Evolutionary conservation across 2,113 vertebrate species (phyloP).

Genomic region (Esox niger): DNA sequence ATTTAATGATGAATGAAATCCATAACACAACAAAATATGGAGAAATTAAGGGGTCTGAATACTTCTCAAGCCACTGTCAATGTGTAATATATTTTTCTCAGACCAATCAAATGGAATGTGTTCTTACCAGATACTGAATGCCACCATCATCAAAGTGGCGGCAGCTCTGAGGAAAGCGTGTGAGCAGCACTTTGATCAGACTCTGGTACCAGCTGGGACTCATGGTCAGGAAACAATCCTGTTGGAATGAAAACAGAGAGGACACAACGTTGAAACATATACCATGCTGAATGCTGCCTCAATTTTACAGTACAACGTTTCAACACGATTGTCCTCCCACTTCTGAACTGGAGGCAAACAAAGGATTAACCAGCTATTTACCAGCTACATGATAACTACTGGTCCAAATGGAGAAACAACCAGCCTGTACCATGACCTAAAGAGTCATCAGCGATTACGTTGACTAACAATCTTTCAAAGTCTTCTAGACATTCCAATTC

Average conservation of each 20-base stretch:
- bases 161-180: conserved; percentile 95
- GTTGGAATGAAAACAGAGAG: conserved; percentile 12
- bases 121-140: conserved; percentile 92
- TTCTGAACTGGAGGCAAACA: not conserved
- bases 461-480: not conserved
- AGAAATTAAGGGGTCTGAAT: no score
- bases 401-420: not conserved
- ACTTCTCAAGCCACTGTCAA: no score
- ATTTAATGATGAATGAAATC: no score
- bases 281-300: not conserved
- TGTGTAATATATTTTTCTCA: no score
- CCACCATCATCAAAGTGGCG: conserved; percentile 90
- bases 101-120: no score
- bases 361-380: not conserved
- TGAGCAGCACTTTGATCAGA: conserved; percentile 92
- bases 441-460: not conserved
- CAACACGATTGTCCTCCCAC: not conserved
- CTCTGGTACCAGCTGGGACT: conserved; percentile 95
- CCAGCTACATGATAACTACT: not conserved
- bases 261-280: not conserved
- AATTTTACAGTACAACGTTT: not conserved
- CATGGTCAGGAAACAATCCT: conserved; percentile 98
- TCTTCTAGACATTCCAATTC: no score
- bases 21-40: no score
- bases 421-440: not conserved